These are phyloP conservation scores for Montipora capricornis DNA, from an alignment of 64 coral and sea anemone genomes.

Conservation along the genomic window DNA sequence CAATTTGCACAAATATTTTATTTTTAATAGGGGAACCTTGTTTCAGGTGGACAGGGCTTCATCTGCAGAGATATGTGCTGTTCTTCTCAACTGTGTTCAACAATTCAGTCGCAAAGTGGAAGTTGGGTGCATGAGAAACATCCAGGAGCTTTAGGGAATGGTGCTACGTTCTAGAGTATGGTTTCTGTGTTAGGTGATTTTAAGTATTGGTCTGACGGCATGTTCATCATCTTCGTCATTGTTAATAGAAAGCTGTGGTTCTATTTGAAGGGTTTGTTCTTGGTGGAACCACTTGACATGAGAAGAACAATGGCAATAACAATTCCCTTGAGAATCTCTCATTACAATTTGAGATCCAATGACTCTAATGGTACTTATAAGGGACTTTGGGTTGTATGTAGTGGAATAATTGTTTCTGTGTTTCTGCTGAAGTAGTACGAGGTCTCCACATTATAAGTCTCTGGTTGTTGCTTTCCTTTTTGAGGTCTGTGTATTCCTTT, in stretches of 20 bases:
- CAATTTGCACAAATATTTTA: too few species aligned
- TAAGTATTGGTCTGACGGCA: too few species aligned
- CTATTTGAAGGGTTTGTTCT: not conserved
- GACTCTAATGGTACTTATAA: not conserved
- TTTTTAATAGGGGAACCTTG: too few species aligned
- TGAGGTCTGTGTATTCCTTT: constrained; percentile 33
- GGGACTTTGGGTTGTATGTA: not conserved
- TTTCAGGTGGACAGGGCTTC: too few species aligned
- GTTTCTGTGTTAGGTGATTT: too few species aligned
- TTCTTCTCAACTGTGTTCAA: too few species aligned
- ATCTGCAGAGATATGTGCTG: too few species aligned
- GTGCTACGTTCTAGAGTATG: too few species aligned
- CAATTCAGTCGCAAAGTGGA: too few species aligned
- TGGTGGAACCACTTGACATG: constrained; percentile 15
- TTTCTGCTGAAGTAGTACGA: constrained; percentile 41
- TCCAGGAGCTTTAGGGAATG: too few species aligned
- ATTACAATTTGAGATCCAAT: constrained; percentile 36
- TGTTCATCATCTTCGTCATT: too few species aligned
- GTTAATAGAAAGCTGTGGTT: not conserved
- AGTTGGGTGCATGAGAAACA: too few species aligned
- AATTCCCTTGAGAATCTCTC: not conserved
- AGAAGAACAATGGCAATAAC: not conserved
- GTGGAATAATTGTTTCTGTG: constrained; percentile 21
- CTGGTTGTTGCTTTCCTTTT: constrained; percentile 26
- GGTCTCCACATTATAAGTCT: constrained; percentile 36